phyloP scores from a whole-genome alignment of 92 coral and sea anemone genomes.

The Muricea muricata region DNA sequence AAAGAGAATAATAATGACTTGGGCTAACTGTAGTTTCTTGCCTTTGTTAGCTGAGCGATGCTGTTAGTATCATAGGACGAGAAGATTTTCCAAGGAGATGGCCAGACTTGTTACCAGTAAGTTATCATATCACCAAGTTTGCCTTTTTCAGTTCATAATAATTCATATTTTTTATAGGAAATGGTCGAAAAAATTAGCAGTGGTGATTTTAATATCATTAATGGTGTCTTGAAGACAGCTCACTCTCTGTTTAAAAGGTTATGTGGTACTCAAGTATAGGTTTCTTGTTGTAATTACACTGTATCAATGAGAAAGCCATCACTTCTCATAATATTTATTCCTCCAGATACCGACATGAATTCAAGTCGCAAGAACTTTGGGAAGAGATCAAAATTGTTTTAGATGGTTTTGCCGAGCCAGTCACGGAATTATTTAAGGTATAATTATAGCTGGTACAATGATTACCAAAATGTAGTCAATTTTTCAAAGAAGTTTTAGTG shows the following conservation, averaged over 20 bases:
- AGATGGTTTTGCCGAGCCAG: slow-evolving; percentile 88
- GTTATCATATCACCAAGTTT: neutral
- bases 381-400: slow-evolving; percentile 92
- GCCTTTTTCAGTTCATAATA: too few relatives aligned
- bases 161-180: slow-evolving; percentile 60
- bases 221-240: slow-evolving; percentile 96
- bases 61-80: slow-evolving; percentile 93
- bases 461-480: too few relatives aligned
- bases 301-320: neutral
- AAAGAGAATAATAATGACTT: too few relatives aligned
- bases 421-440: slow-evolving; percentile 89
- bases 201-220: slow-evolving; percentile 88
- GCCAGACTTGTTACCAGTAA: slow-evolving; percentile 84
- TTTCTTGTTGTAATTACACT: neutral
- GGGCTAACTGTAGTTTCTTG: too few relatives aligned
- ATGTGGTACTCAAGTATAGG: neutral
- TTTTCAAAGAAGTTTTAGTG: too few relatives aligned
- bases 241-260: slow-evolving; percentile 97
- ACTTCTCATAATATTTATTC: too few relatives aligned
- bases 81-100: slow-evolving; percentile 97
- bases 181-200: slow-evolving; percentile 81
- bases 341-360: slow-evolving; percentile 91
- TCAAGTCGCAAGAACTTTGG: slow-evolving; percentile 98
- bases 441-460: too few relatives aligned
- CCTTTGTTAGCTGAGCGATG: slow-evolving; percentile 83